Conservation (phyloP, 2,888 invertebrate genomes). For the Chrysolina oricalcia region DNA sequence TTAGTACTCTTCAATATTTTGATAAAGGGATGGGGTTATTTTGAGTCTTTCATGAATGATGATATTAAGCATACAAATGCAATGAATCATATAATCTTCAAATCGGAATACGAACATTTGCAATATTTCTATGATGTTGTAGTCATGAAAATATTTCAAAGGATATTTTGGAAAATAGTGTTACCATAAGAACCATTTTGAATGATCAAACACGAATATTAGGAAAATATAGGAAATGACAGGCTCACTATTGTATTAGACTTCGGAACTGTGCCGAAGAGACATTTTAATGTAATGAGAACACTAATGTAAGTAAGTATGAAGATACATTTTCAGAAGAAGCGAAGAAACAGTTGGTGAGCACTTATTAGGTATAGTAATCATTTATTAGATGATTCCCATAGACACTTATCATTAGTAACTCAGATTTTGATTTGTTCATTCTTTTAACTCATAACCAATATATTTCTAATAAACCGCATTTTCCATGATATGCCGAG, state of each 20-base stretch:
- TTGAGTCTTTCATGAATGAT: background rate
- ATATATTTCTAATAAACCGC: constrained; percentile 23
- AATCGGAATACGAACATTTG: background rate
- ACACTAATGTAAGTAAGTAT: constrained; percentile 30
- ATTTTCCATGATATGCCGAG: too few relatives aligned
- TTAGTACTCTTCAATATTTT: constrained; percentile 22
- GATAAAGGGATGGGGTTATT: too few relatives aligned
- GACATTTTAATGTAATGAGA: constrained; percentile 31
- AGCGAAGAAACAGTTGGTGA: constrained; percentile 28
- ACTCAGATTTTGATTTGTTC: constrained; percentile 22
- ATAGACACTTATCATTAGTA: too few relatives aligned
- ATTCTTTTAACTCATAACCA: constrained; percentile 3
- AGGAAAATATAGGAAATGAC: constrained; percentile 27
- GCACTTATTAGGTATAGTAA: too few relatives aligned
- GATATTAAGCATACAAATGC: background rate
- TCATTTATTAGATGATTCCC: too few relatives aligned
- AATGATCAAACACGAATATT: constrained; percentile 28
- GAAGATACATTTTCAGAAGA: constrained; percentile 29
- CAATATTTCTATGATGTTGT: constrained; percentile 31
- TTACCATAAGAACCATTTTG: constrained; percentile 29
- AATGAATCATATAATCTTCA: constrained; percentile 17
- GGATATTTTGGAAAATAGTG: constrained; percentile 29
- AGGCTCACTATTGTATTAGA: constrained; percentile 23
- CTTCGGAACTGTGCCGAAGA: constrained; percentile 28
- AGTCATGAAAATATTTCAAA: constrained; percentile 26